phyloP scores from a whole-genome alignment of 2,797 vertebrate genomes.

The Miichthys miiuy region DNA sequence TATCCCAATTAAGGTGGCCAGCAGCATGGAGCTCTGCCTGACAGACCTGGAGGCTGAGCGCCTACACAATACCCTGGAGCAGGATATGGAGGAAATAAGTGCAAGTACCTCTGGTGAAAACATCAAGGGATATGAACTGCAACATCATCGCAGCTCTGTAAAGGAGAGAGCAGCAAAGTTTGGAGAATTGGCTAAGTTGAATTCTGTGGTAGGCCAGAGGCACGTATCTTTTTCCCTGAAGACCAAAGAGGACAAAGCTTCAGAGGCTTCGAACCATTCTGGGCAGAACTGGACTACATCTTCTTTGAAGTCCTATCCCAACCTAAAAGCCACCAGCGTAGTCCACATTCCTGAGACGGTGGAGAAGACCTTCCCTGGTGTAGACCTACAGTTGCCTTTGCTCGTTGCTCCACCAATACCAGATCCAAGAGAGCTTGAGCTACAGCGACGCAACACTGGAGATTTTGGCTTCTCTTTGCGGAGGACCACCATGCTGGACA shows the following conservation, averaged over 20 bases:
- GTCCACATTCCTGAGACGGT: conserved; percentile 88
- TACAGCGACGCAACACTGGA: conserved; percentile 94
- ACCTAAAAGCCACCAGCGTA: conserved; percentile 62
- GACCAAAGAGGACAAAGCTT: conserved; percentile 86
- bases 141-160: conserved; percentile 86
- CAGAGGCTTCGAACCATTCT: conserved; percentile 83
- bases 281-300: conserved; percentile 84
- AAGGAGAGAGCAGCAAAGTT: conserved; percentile 93
- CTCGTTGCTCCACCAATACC: conserved; percentile 87
- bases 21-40: conserved; percentile 89
- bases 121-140: conserved; percentile 77
- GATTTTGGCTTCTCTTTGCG: conserved; percentile 98
- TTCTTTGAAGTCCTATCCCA: conserved; percentile 51
- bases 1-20: conserved; percentile 96
- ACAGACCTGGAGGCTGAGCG: conserved; percentile 87
- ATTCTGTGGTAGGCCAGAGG: conserved; percentile 85
- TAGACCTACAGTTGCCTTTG: conserved; percentile 87
- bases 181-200: conserved; percentile 90
- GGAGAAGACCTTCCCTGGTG: conserved; percentile 87
- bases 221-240: conserved; percentile 89
- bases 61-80: conserved; percentile 78
- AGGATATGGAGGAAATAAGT: conserved; percentile 85
- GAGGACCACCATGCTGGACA: conserved; percentile 94
- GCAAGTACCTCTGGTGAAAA: conserved; percentile 88
- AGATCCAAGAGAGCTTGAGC: conserved; percentile 88